phyloP scores from a whole-genome alignment of 2,113 vertebrate species.

The Cichladusa arquata region DNA sequence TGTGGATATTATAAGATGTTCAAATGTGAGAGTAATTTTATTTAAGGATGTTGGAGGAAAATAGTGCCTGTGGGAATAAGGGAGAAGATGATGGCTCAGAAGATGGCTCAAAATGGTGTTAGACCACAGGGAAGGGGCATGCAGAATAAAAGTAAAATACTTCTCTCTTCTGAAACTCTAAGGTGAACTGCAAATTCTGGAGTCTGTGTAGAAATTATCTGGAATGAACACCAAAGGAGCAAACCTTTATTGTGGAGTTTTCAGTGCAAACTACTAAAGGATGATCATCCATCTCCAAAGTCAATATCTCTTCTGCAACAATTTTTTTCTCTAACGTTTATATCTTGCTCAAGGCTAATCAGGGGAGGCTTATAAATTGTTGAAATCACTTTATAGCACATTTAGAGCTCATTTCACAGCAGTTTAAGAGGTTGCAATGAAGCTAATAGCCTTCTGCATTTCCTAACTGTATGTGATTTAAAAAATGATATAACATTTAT shows the following conservation, averaged over 20 bases:
- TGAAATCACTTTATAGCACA: slow-evolving; percentile 68
- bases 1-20: background rate
- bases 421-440: slow-evolving; percentile 49
- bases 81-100: background rate
- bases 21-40: background rate
- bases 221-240: background rate
- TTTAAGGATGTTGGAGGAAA: background rate
- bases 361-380: slow-evolving; percentile 59
- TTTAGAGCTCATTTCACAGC: slow-evolving; percentile 64
- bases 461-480: slow-evolving; percentile 65
- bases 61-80: background rate
- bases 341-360: slow-evolving; percentile 60
- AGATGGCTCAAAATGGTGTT: background rate
- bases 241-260: background rate
- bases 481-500: slow-evolving; percentile 48
- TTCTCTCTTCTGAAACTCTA: background rate
- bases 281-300: background rate
- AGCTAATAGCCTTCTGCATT: slow-evolving; percentile 65
- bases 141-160: background rate
- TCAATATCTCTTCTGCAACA: slow-evolving; percentile 17
- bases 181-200: background rate
- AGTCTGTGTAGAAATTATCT: background rate
- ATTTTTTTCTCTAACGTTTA: slow-evolving; percentile 45
- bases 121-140: background rate
- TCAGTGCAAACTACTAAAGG: background rate